Evolutionary conservation across 2,113 vertebrate genomes (phyloP), one percentile per base, ranked within the genome.

Genomic region (Ascaphus truei): DNA sequence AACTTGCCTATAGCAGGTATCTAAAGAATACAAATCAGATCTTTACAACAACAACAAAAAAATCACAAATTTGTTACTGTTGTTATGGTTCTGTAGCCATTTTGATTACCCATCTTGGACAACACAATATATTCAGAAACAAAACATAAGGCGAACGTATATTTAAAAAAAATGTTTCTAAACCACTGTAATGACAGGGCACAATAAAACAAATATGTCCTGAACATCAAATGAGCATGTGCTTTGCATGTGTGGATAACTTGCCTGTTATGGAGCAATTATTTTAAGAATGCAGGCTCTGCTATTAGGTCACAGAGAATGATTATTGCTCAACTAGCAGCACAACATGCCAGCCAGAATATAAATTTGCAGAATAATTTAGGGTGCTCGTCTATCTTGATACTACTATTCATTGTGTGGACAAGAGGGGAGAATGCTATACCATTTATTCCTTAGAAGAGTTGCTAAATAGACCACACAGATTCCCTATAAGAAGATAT

Each of bases 401-500:
- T 72, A 75, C 64, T 57, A 76, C 37, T 59, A 41, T 50, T 71
- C n/a, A 66, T 16, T 66, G 25, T 23, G 71, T 68, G 29, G 74
- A 72, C 39, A 3, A 59, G 27, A 72, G 18, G 13, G 50, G 41
- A 73, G 50, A 83, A 72, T 39, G 31, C 33, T 18, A 74, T 72
- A 31, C 64, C 55, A 75, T 74, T 59, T 68, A 47, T 76, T 71
- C 76, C 73, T 15, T 73, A 50, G 27, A 34, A 48, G 67, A 66
- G 68, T 64, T 61, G 29, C 62, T 68, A 74, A 67, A 75, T 16
- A 37, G 39, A 71, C 13, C 47, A 45, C 64, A 74, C 43, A 72
- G 59, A 76, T 50, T 33, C 61, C 15, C 68, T 53, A 76, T 68
- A 55, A 59, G 72, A 73, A 67, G 53, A 75, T 75, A 73, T 73